Conservation (phyloP, 2,797 vertebrate species). For the Cuniculus paca region DNA sequence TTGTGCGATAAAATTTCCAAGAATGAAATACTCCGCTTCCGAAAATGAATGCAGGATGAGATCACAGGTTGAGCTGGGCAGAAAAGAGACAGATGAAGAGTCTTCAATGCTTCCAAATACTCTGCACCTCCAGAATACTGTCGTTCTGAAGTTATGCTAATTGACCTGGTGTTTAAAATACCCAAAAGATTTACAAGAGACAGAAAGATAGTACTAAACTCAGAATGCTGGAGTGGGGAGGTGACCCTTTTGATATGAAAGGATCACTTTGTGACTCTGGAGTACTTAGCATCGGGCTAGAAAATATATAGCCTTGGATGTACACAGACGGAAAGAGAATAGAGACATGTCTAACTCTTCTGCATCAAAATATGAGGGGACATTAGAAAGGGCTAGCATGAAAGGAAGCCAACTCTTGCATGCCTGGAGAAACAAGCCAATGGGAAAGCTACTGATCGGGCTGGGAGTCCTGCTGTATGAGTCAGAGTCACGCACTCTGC, state of each 20-base stretch:
- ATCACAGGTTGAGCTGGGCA: background rate
- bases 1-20: background rate
- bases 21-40: background rate
- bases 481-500: background rate
- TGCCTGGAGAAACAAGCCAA: rapidly evolving
- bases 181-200: background rate
- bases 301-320: background rate
- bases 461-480: background rate
- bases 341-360: background rate
- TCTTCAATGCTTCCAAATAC: background rate
- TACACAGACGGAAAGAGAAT: background rate
- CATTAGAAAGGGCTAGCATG: background rate
- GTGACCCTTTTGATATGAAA: background rate
- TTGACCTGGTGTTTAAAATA: background rate
- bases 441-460: rapidly evolving
- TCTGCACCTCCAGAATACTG: background rate
- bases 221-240: background rate
- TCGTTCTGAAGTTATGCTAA: background rate
- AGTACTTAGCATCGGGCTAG: background rate
- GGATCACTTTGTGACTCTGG: background rate
- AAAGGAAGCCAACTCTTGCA: background rate
- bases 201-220: background rate
- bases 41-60: background rate
- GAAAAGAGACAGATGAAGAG: conserved; percentile 24
- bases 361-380: background rate